Base-by-base conservation (phyloP, 2,888 invertebrate genomes). In the Ethmia dodecea region DNA sequence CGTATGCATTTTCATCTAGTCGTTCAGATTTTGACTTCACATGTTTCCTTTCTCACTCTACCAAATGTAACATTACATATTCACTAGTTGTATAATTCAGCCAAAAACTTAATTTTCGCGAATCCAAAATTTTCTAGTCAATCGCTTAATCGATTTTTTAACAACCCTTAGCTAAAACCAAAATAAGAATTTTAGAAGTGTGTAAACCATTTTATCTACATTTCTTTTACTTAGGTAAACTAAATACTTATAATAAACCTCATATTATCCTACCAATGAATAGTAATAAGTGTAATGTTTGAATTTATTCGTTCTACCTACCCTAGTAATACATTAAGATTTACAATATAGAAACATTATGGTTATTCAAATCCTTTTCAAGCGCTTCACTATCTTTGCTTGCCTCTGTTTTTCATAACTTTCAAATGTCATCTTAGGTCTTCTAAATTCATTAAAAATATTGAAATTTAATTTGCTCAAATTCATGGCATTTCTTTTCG, bases 61-160 rank as follows among this genome's bases (percentile, higher is more conserved):
- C n/a, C n/a, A n/a, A n/a, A n/a, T n/a, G n/a, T n/a, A n/a, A n/a
- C n/a, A n/a, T n/a, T n/a, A n/a, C n/a, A 49, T 49, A 49, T 54
- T 40, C 47, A 52, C 53, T 62, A 60, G 60, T 60, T 67, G 61
- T 67, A 62, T 58, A 47, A 59, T 51, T 52, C 71, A 72, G 66
- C 77, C 76, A 79, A 80, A 72, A 55, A 48, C 44, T 47, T 54
- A 43, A 52, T 53, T 69, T 62, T 73, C 65, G 71, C 59, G 62
- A 45, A 78, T 75, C 80, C 78, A 83, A 81, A 81, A 70, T 80
- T 83, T 65, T 84, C 84, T 84, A 84, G 84, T 84, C 84, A 84
- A 73, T 68, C 59, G 61, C 48, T 61, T 58, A 66, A 70, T 64
- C 55, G 45, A 51, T 52, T 67, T 60, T 64, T 55, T 64, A 62